These are phyloP conservation scores for Antheraea pernyi DNA, from an alignment of 1,140 invertebrate genomes.

Conservation along the genomic window DNA sequence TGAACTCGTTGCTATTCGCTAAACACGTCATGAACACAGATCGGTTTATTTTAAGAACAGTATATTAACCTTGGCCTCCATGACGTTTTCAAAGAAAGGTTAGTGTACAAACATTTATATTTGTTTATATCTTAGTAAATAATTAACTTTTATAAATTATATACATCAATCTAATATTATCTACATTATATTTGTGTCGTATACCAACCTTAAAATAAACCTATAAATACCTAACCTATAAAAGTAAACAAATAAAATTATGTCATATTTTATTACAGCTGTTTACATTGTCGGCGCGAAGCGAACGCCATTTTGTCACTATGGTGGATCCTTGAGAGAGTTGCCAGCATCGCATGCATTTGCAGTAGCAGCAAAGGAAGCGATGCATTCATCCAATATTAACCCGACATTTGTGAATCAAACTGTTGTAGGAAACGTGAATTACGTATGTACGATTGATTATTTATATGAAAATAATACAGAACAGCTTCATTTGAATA, in stretches of 20 bases:
- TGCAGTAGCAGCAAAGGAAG: constrained; percentile 58
- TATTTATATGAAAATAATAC: too few relatives aligned
- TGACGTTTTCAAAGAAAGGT: not conserved
- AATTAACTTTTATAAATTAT: not conserved
- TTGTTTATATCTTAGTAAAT: not conserved
- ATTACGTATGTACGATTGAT: constrained; percentile 52
- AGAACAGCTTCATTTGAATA: too few relatives aligned
- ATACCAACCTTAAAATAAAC: too few relatives aligned
- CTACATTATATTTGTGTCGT: not conserved
- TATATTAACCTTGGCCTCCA: not conserved
- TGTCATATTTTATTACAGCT: constrained; percentile 33
- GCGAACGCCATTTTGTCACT: constrained; percentile 64
- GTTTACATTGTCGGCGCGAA: constrained; percentile 64
- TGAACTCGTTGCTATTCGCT: not conserved
- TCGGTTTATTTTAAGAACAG: not conserved
- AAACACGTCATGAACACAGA: not conserved
- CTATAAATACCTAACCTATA: too few relatives aligned
- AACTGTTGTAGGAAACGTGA: constrained; percentile 62
- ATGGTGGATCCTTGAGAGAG: constrained; percentile 57
- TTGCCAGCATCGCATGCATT: constrained; percentile 53
- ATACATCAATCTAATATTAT: not conserved
- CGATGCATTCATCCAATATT: constrained; percentile 47
- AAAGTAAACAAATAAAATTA: not conserved
- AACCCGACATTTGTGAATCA: constrained; percentile 47
- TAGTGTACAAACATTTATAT: not conserved